Percentiles rank a stretch among this genome's conserved stretches.
These are phyloP conservation scores for Eidolon helvum DNA, from an alignment of 2,113 vertebrate species.

Conservation along the genomic window DNA sequence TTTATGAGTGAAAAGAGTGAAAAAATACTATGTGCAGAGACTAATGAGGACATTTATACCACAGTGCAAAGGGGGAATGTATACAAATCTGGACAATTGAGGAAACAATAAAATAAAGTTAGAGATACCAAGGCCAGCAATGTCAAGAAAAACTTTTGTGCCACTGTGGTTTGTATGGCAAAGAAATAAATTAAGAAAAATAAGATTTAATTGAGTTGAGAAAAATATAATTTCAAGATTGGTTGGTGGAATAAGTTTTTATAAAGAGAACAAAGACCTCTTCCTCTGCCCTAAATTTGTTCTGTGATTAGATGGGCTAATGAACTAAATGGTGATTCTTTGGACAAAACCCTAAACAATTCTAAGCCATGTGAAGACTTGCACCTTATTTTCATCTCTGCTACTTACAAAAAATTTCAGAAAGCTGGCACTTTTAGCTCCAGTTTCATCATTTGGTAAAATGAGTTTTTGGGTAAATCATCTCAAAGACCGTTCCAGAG, in stretches of 20 bases:
- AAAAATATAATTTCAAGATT: not conserved
- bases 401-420: not conserved
- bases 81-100: not conserved
- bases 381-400: not conserved
- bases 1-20: not conserved
- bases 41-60: not conserved
- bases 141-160: not conserved
- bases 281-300: not conserved
- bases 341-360: not conserved
- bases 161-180: not conserved
- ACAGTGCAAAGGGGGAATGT: not conserved
- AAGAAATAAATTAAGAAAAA: not conserved
- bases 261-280: not conserved
- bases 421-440: not conserved
- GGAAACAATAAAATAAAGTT: not conserved
- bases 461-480: not conserved
- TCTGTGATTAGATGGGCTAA: not conserved
- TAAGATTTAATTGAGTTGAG: not conserved
- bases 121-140: not conserved
- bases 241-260: not conserved
- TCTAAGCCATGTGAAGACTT: not conserved
- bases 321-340: not conserved
- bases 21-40: not conserved
- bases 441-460: not conserved
- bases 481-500: not conserved